Evolutionary conservation across 2,113 vertebrate species (phyloP).

Genomic region (Narcine bancroftii): DNA sequence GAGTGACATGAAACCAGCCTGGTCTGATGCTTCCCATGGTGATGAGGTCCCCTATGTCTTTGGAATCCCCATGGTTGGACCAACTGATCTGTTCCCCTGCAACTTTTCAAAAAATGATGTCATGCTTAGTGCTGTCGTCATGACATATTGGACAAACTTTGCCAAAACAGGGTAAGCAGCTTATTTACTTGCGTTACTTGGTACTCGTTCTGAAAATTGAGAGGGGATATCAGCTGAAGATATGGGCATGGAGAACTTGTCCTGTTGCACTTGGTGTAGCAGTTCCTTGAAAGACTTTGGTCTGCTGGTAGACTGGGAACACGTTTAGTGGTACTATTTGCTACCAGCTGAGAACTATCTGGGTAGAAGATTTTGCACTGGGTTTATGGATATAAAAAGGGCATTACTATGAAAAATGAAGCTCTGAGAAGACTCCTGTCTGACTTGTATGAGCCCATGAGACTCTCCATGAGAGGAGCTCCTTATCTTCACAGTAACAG

Average conservation of each 20-base stretch:
- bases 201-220: neutral
- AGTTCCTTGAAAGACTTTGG: neutral
- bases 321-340: neutral
- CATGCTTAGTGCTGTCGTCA: slow-evolving; percentile 96
- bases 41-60: slow-evolving; percentile 98
- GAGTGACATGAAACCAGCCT: slow-evolving; percentile 97
- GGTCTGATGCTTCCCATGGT: slow-evolving; percentile 93
- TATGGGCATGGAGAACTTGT: neutral
- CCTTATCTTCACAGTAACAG: neutral
- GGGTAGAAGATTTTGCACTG: neutral
- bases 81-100: slow-evolving; percentile 94
- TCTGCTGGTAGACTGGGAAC: neutral
- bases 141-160: slow-evolving; percentile 99
- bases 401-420: neutral
- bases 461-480: neutral
- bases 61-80: slow-evolving; percentile 93
- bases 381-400: neutral
- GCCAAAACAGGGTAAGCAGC: slow-evolving; percentile 93
- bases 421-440: neutral
- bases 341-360: neutral
- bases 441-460: neutral
- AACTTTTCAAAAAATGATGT: slow-evolving; percentile 98
- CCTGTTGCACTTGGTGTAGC: neutral
- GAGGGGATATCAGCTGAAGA: neutral
- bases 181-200: neutral